phyloP scores from a whole-genome alignment of 2,888 invertebrate species.

The Spodoptera exigua region DNA sequence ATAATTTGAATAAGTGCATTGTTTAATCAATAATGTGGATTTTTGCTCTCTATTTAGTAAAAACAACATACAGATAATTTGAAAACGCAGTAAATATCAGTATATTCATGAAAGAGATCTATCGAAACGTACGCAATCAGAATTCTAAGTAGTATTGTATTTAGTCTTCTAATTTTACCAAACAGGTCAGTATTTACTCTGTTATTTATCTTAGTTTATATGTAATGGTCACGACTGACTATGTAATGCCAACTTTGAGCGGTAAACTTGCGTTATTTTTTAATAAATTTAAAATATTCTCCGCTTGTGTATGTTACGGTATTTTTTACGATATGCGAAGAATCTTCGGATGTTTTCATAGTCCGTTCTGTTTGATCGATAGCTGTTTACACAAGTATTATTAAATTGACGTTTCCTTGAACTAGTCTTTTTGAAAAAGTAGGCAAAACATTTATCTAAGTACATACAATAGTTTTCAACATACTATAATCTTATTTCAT shows the following conservation, averaged over 20 bases:
- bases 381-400: constrained; percentile 10
- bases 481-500: no score
- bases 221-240: constrained; percentile 10
- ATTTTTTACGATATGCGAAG: not conserved
- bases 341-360: not conserved
- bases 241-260: no score
- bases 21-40: constrained; percentile 12
- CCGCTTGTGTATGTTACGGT: not conserved
- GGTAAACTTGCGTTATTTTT: constrained; percentile 5
- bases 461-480: no score
- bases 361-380: constrained; percentile 24
- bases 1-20: not conserved
- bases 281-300: no score
- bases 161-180: constrained; percentile 29
- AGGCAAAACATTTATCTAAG: no score
- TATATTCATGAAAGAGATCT: constrained; percentile 8
- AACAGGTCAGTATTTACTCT: constrained; percentile 58
- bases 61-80: constrained; percentile 11
- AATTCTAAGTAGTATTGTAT: constrained; percentile 48
- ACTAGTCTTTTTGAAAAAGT: not conserved
- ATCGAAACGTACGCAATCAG: constrained; percentile 30
- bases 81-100: constrained; percentile 14
- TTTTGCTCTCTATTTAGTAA: constrained; percentile 6
- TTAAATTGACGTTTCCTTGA: not conserved
- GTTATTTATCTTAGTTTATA: constrained; percentile 30